These are phyloP conservation scores for Ploceus nigricollis DNA, from an alignment of 2,113 vertebrate genomes.

Conservation along the genomic window DNA sequence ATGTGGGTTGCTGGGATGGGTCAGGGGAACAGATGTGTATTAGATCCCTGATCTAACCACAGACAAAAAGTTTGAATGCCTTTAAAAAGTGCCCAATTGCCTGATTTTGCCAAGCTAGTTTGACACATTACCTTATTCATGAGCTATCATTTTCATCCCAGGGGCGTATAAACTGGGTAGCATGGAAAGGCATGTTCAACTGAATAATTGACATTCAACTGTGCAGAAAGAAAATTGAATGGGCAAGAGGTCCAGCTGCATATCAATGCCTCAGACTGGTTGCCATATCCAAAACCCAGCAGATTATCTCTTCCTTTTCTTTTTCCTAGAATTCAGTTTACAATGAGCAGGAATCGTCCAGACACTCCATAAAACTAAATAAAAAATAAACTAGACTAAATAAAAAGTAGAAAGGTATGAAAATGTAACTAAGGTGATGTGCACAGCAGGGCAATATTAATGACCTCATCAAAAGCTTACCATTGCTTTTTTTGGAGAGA, in stretches of 20 bases:
- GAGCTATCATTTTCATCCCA: slow-evolving; percentile 6
- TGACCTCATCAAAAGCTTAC: not conserved
- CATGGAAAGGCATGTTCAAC: slow-evolving; percentile 28
- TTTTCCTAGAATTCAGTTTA: not conserved
- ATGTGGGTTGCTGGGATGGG: slow-evolving; percentile 46
- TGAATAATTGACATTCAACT: slow-evolving; percentile 29
- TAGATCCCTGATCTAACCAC: slow-evolving; percentile 14
- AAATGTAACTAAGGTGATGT: not conserved
- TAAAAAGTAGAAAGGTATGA: not conserved
- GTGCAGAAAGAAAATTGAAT: slow-evolving; percentile 47
- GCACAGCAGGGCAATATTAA: not conserved
- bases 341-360: not conserved
- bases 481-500: not conserved
- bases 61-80: slow-evolving; percentile 31
- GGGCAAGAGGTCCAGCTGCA: slow-evolving; percentile 20
- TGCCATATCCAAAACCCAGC: slow-evolving; percentile 18
- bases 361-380: fast-evolving
- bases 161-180: not conserved
- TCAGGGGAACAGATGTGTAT: slow-evolving; percentile 55
- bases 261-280: not conserved
- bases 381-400: not conserved
- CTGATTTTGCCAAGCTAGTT: slow-evolving; percentile 52
- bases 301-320: not conserved
- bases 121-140: slow-evolving; percentile 49
- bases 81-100: slow-evolving; percentile 48